Base-by-base conservation (phyloP, 2,113 vertebrate genomes). In the Amazona guildingii region DNA sequence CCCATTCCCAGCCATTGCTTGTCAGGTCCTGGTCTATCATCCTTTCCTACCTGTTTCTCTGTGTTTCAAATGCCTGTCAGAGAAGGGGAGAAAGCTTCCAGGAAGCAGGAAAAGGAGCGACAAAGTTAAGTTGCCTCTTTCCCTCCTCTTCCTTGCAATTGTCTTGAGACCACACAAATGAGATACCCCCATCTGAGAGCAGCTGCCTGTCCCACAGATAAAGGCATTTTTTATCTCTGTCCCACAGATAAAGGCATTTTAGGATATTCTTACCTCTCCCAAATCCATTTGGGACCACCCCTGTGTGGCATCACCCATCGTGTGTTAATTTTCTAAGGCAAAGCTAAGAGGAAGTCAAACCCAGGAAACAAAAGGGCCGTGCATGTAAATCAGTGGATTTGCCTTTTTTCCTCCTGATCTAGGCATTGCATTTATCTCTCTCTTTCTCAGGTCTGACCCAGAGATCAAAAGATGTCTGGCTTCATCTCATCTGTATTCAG, bases 391-490 rank as follows among this genome's bases (percentile, higher is more conserved):
- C 49, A 51, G 33, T 54, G 37, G 37, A 70, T 77, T 85, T 31
- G 11, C 28, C 16, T n/a, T 68, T 89, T 84, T 23, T 33, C 55
- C 41, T 93, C 24, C 59, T 77, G 37, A 41, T 73, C 52, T 69
- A 76, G 62, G 77, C 27, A 44, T 27, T 57, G 11, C 17, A 78
- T 86, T 77, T 92, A 13, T 88, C 41, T 74, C 44, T 62, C 33
- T 79, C 13, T 66, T 89, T 96, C 84, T 84, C 69, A 67, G 33
- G 55, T 72, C 64, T 95, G 83, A 94, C n/a, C 69, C 20, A 39
- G 69, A 95, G 73, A 95, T 96, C 43, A 72, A 75, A 78, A 86
- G 64, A 81, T 92, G 86, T 95, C 92, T 97, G 64, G 20, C 69
- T 94, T 88, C 77, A 55, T 78, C 69, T 78, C 68, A 51, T 86